Percentiles rank a stretch among this genome's conserved stretches.
Evolutionary conservation across 2,113 vertebrate species (phyloP).

Genomic region (Neolamprologus sp.): DNA sequence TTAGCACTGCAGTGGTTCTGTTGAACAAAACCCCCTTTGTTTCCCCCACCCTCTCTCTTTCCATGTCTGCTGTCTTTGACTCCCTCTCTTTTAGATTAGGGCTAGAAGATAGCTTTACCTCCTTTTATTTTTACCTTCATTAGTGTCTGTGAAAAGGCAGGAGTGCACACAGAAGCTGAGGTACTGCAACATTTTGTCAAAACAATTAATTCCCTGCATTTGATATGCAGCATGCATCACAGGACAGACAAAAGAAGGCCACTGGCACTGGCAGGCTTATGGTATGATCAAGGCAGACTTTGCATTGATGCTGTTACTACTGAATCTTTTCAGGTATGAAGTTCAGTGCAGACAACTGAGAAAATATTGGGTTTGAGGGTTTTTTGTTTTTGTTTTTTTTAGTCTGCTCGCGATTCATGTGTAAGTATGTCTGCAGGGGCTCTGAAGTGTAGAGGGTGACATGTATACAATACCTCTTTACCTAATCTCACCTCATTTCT

Average conservation of each 20-base stretch:
- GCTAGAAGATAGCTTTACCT: conserved; percentile 22
- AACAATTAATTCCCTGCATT: conserved; percentile 22
- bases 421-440: neutral
- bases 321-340: neutral
- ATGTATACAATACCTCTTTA: neutral
- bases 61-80: conserved; percentile 24
- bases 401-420: neutral
- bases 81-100: conserved; percentile 40
- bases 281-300: conserved; percentile 28
- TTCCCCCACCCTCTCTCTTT: neutral
- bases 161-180: conserved; percentile 15
- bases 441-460: neutral
- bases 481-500: neutral
- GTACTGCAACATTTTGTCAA: conserved; percentile 25
- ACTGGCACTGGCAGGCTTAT: neutral
- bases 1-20: conserved; percentile 40
- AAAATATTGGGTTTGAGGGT: neutral
- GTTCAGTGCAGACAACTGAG: neutral
- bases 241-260: conserved; percentile 21
- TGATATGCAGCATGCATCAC: conserved; percentile 37
- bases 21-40: conserved; percentile 56
- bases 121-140: conserved; percentile 40
- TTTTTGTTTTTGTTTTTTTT: neutral
- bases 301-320: neutral
- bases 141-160: conserved; percentile 47